Evolutionary conservation across 2,888 invertebrate species (phyloP).

Genomic region (Ypsolopha sequella): DNA sequence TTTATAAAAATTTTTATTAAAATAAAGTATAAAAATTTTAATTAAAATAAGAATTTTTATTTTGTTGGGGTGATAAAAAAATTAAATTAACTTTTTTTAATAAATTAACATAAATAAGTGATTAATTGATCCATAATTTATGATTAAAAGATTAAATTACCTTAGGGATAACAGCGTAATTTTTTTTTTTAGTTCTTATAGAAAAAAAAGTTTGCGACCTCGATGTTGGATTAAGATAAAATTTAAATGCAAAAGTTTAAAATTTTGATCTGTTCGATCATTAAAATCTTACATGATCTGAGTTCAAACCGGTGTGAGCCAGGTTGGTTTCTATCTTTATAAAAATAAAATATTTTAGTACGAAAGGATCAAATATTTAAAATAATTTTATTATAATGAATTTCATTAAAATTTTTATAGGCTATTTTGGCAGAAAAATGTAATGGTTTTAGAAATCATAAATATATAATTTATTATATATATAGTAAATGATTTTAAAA

Average conservation of each 20-base stretch:
- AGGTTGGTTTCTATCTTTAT: slow-evolving; percentile 89
- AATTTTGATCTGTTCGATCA: slow-evolving; percentile 84
- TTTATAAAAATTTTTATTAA: slow-evolving; percentile 57
- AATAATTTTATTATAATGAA: slow-evolving; percentile 55
- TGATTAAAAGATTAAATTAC: slow-evolving; percentile 80
- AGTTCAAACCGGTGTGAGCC: slow-evolving; percentile 89
- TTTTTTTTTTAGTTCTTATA: slow-evolving; percentile 81
- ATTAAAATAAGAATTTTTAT: slow-evolving; percentile 43
- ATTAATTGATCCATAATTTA: slow-evolving; percentile 67
- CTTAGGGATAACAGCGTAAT: slow-evolving; percentile 90
- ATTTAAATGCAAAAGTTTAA: slow-evolving; percentile 75
- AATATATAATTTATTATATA: slow-evolving; percentile 68
- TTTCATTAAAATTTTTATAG: slow-evolving; percentile 15
- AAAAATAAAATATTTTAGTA: slow-evolving; percentile 74
- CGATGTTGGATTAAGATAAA: slow-evolving; percentile 89
- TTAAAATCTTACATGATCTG: slow-evolving; percentile 90
- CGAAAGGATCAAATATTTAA: slow-evolving; percentile 80
- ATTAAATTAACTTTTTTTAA: slow-evolving; percentile 68
- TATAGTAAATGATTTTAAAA: slow-evolving; percentile 62
- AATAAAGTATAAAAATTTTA: slow-evolving; percentile 35
- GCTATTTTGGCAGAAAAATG: slow-evolving; percentile 79
- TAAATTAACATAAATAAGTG: slow-evolving; percentile 42
- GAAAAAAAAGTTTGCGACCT: slow-evolving; percentile 84
- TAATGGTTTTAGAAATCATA: slow-evolving; percentile 78
- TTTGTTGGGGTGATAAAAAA: slow-evolving; percentile 76